phyloP scores from a whole-genome alignment of 2,888 invertebrate genomes.

The Metallyticus violacea region DNA sequence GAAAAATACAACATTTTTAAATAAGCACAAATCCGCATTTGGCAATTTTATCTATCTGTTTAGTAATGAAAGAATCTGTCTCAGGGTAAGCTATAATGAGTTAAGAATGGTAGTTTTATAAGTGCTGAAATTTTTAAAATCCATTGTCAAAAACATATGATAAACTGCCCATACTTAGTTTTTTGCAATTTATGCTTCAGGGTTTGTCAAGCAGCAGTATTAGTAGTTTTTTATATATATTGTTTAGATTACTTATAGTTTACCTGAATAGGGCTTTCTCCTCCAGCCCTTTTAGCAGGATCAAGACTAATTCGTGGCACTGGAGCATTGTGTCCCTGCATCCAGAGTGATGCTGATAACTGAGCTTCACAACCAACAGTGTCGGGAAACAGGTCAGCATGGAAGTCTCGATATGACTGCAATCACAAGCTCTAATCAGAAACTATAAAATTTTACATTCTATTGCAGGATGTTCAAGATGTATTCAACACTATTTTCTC shows the following conservation, averaged over 20 bases:
- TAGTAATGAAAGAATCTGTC: no score
- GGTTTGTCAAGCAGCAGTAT: background rate
- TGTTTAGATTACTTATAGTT: background rate
- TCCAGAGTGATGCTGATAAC: slow-evolving; percentile 79
- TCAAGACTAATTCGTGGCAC: slow-evolving; percentile 80
- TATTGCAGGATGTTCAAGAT: no score
- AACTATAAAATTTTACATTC: background rate
- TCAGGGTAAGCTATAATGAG: no score
- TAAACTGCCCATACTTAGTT: no score
- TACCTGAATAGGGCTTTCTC: slow-evolving; percentile 12
- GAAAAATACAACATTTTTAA: no score
- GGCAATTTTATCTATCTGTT: no score
- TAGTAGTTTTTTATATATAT: background rate
- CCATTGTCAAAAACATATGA: no score
- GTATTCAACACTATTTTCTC: background rate
- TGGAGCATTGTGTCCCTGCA: slow-evolving; percentile 69
- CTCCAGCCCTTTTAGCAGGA: slow-evolving; percentile 57
- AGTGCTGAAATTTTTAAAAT: no score
- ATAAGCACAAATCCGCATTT: no score
- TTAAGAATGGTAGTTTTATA: no score
- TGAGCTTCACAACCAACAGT: slow-evolving; percentile 79
- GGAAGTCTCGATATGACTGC: slow-evolving; percentile 89
- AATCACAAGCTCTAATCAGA: slow-evolving; percentile 36
- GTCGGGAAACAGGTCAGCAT: slow-evolving; percentile 90
- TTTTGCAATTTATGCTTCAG: no score